These are phyloP conservation scores for Benthosema pterotum DNA, from an alignment of 2,797 vertebrate genomes.

Conservation along the genomic window DNA sequence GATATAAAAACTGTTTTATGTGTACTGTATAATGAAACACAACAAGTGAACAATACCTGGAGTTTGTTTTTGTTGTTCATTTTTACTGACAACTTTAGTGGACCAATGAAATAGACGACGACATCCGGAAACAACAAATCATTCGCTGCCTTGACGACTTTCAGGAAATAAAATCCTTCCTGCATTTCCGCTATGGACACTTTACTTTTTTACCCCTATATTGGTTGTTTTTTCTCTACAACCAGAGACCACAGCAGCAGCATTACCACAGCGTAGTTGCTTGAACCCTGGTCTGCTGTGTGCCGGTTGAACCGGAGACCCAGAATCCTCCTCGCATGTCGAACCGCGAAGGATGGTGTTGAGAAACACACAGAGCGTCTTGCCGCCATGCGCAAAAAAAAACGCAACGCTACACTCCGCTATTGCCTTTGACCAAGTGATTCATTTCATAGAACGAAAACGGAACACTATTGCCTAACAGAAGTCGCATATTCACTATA, in stretches of 20 bases:
- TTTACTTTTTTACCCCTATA: neutral
- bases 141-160: neutral
- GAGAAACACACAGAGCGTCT: neutral
- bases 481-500: no score
- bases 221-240: neutral
- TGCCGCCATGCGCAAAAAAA: neutral
- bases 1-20: no score
- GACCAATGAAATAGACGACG: neutral
- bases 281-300: neutral
- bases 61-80: neutral
- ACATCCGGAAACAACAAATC: neutral
- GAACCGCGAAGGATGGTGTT: no score
- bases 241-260: neutral
- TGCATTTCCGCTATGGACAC: neutral
- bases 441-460: no score
- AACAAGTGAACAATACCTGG: neutral
- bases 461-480: no score
- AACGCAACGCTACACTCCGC: neutral
- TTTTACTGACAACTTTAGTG: neutral
- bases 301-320: neutral
- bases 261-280: neutral
- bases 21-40: neutral
- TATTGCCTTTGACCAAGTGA: neutral
- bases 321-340: neutral
- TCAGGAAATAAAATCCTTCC: neutral